phyloP scores from a whole-genome alignment of 2,888 invertebrate species.

The Taenaris catops region DNA sequence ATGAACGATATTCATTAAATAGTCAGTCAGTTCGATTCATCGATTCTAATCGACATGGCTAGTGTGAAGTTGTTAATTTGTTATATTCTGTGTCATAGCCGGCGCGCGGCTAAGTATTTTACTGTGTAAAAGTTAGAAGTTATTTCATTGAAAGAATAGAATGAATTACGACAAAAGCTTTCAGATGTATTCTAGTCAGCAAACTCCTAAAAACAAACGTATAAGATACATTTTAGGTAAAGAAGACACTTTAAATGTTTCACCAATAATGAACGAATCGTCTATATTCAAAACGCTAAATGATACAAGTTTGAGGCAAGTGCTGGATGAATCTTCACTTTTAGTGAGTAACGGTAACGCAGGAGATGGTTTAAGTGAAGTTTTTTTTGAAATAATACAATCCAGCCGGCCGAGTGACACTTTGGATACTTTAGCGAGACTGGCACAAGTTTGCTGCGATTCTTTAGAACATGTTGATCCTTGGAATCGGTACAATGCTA shows the following conservation, averaged over 20 bases:
- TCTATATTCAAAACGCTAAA: conserved; percentile 66
- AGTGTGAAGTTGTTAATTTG: too few species aligned
- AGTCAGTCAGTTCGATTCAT: too few species aligned
- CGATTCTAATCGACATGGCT: too few species aligned
- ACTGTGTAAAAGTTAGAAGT: too few species aligned
- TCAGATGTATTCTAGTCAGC: conserved; percentile 53
- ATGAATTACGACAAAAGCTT: conserved; percentile 52
- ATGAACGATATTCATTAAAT: too few species aligned
- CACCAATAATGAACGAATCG: conserved; percentile 69
- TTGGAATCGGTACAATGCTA: conserved; percentile 67
- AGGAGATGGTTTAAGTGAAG: conserved; percentile 57
- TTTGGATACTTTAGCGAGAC: conserved; percentile 81
- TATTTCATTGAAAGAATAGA: not conserved
- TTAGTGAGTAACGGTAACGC: conserved; percentile 44
- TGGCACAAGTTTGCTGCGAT: conserved; percentile 82
- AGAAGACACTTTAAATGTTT: conserved; percentile 65
- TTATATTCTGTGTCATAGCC: too few species aligned
- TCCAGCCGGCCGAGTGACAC: conserved; percentile 68
- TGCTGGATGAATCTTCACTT: conserved; percentile 63
- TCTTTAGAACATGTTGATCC: conserved; percentile 75
- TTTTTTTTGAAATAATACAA: conserved; percentile 71
- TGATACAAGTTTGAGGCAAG: conserved; percentile 66
- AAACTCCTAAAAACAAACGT: conserved; percentile 55
- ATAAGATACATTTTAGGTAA: conserved; percentile 49
- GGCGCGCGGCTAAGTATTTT: too few species aligned